Base-by-base conservation (phyloP, 2,113 vertebrate species). In the Rattus rattus region DNA sequence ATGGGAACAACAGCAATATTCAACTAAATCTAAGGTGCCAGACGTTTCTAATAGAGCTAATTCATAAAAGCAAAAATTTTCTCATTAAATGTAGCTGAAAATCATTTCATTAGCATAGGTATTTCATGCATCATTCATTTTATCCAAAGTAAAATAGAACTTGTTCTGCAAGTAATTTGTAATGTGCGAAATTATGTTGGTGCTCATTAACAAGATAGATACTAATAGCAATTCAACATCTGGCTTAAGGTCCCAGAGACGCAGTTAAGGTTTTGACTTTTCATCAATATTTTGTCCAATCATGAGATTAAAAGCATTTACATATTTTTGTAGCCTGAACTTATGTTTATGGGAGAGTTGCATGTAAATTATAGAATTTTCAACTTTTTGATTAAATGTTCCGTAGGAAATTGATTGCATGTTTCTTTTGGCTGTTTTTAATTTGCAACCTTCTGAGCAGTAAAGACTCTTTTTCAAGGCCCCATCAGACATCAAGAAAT, bases 61-160 rank as follows among this genome's bases (percentile, higher is more conserved):
- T 91, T 36, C 28, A 83, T 94, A 91, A 94, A 95, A 93, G 28
- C 67, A 94, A 85, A 96, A 70, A 95, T 84, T 75, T 90, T 39
- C 65, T 79, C 70, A 95, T 90, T 93, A 94, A 96, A 94, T 96
- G 72, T 54, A 94, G 65, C 59, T 92, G 84, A 87, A 96, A 95
- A 88, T 90, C 56, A 80, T 87, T 94, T 92, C 61, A 59, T 92
- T 96, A 97, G 39, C 59, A 89, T 69, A n/a, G 36, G 83, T 89
- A 94, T 86, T 92, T 85, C 54, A 89, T 56, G 65, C 47, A 85
- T 88, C 43, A 89, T 92, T 94, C 93, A 91, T 59, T 36, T 61
- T 94, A 88, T 56, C 10, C 28, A 91, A 95, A 96, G 67, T 14
- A 92, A 95, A 91, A 81, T 61, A 92, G 92, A 88, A 0, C 20